Conservation (phyloP, 1,140 invertebrate species). For the Drosophila suzukii region DNA sequence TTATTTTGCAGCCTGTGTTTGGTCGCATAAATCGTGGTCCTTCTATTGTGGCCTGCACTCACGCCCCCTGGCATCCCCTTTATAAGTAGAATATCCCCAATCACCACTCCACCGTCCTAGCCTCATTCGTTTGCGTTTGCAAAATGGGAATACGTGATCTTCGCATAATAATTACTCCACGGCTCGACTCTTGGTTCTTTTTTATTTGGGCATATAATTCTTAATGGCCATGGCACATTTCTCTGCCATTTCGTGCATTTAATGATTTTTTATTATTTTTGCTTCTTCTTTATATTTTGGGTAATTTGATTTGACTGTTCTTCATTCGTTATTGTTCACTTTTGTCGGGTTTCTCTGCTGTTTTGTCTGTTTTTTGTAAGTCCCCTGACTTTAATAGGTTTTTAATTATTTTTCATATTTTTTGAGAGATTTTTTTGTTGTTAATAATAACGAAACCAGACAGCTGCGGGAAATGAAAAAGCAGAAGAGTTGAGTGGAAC, state of each 20-base stretch:
- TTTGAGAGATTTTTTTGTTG: conserved; percentile 25
- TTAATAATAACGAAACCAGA: conserved; percentile 43
- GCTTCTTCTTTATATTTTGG: conserved; percentile 66
- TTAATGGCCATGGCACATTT: conserved; percentile 81
- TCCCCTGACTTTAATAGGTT: conserved; percentile 68
- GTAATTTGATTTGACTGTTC: conserved; percentile 81
- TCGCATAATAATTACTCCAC: conserved; percentile 76
- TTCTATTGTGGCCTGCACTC: conserved; percentile 61
- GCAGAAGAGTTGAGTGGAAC: conserved; percentile 46
- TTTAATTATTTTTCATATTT: conserved; percentile 74
- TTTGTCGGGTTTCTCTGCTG: conserved; percentile 24
- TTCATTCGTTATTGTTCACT: conserved; percentile 73
- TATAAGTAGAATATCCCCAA: conserved; percentile 1
- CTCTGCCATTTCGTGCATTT: conserved; percentile 81
- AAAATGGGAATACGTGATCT: conserved; percentile 81
- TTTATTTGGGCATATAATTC: conserved; percentile 64
- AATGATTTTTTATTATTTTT: conserved; percentile 75
- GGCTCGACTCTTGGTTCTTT: conserved; percentile 23
- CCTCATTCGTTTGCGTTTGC: conserved; percentile 57
- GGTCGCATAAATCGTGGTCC: conserved; percentile 72
- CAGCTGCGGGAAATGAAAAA: conserved; percentile 49
- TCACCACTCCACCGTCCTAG: conserved; percentile 15
- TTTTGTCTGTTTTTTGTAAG: conserved; percentile 28
- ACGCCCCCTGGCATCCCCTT: background rate
- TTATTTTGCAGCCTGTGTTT: conserved; percentile 31